Evolutionary conservation across 1,140 invertebrate species (phyloP), one percentile per base, ranked within the genome.

Genomic region (Tachypleus tridentatus): DNA sequence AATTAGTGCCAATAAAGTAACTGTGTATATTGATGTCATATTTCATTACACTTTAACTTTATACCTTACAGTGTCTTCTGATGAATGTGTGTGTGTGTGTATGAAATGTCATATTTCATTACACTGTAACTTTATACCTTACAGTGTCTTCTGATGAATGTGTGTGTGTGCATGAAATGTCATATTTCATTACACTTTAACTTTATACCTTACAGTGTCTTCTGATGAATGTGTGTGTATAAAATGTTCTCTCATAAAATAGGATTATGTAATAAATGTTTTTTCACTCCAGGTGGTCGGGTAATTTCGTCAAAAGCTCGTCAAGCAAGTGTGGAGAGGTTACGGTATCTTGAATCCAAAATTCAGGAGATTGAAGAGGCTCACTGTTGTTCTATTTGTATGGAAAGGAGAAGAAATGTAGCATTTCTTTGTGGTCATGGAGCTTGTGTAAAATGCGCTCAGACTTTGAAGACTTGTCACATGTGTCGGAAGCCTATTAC

Each of bases 401-500:
- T 83, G 80, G 80, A 80, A 78, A 70, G 88, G 11, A 82, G 84
- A 66, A 78, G 87, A 52, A 89, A 90, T 73, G 85, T 92, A 5
- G 90, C 87, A 2, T 95, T 95, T 74, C 77, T 93, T 0, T 95
- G 92, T 76, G 92, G 92, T 5, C 92, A 95, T 73, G 85, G 86
- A 11, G 87, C 90, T 4, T 95, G 92, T 78, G 84, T 85, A 51
- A 82, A 84, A 60, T 95, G 92, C 74, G 85, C 89, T 1, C 83
- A 87, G 63, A 87, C 89, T 3, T 77, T 95, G 3, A 85, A 84
- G 73, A 88, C 83, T 5, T 95, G 92, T 80, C 92, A 94, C 78
- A 94, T 95, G 89, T 95, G 91, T 79, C 82, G 92, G 52, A 88
- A 91, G 77, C 84, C 86, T 5, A 93, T 95, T 73, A 84, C 85